phyloP scores from a whole-genome alignment of 2,888 invertebrate genomes.

The Chromoteleia sp. region DNA sequence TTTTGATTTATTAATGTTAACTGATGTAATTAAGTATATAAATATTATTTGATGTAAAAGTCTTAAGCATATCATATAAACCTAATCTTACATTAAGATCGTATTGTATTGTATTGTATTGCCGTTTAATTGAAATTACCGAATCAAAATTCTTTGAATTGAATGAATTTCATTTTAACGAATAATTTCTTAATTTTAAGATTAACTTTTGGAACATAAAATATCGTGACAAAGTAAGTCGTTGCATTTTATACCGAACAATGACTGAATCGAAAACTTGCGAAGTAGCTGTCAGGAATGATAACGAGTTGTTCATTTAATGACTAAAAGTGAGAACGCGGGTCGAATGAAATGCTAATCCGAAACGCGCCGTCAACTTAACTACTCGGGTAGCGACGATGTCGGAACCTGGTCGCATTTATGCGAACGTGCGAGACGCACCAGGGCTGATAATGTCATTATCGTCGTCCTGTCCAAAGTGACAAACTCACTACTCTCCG shows the following conservation, averaged over 20 bases:
- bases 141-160: too few relatives aligned
- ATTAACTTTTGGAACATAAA: too few relatives aligned
- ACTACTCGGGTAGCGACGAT: constrained; percentile 14
- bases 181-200: too few relatives aligned
- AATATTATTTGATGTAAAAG: too few relatives aligned
- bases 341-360: constrained; percentile 61
- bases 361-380: constrained; percentile 34
- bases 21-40: too few relatives aligned
- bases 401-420: constrained; percentile 42
- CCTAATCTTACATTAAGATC: too few relatives aligned
- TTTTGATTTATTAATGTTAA: not conserved
- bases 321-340: constrained; percentile 32
- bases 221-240: too few relatives aligned
- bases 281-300: not conserved
- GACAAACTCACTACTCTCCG: constrained; percentile 61
- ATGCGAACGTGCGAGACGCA: constrained; percentile 57
- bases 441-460: constrained; percentile 61
- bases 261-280: not conserved
- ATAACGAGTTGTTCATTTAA: constrained; percentile 42
- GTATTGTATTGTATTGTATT: too few relatives aligned
- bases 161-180: too few relatives aligned
- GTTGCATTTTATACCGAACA: not conserved
- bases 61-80: too few relatives aligned
- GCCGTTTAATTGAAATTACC: too few relatives aligned
- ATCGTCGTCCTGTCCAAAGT: constrained; percentile 64